A percentile compares a stretch with the other conserved stretches of the same genome.
phyloP scores from a whole-genome alignment of 2,113 vertebrate genomes.

The Maccullochella peelii region DNA sequence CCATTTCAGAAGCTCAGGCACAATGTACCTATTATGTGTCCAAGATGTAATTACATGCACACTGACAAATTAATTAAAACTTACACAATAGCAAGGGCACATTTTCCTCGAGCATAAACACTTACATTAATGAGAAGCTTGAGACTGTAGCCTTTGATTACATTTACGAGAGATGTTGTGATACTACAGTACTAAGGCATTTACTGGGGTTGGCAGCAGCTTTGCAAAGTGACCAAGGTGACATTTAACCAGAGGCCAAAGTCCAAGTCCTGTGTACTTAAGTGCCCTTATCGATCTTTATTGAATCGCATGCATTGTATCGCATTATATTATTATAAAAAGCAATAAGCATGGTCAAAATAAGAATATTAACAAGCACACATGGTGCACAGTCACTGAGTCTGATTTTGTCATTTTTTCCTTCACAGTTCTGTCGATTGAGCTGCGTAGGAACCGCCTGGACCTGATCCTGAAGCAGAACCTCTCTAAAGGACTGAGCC shows the following conservation, averaged over 20 bases:
- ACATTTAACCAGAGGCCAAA: neutral
- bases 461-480: constrained; percentile 87
- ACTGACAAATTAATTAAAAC: constrained; percentile 49
- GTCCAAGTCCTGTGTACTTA: neutral
- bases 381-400: neutral
- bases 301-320: neutral
- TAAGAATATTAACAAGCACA: neutral
- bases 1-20: constrained; percentile 18
- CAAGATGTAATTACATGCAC: constrained; percentile 50
- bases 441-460: constrained; percentile 85
- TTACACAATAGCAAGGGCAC: constrained; percentile 23
- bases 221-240: constrained; percentile 8
- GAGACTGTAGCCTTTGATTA: constrained; percentile 24
- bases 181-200: neutral
- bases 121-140: constrained; percentile 16
- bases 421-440: constrained; percentile 90
- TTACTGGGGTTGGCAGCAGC: neutral
- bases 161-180: neutral
- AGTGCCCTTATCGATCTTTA: neutral
- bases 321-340: neutral
- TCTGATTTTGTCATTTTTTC: neutral
- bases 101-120: constrained; percentile 39
- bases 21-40: constrained; percentile 17
- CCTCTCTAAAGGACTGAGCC: constrained; percentile 90
- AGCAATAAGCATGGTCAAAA: too few relatives aligned